A percentile compares a stretch with the other conserved stretches of the same genome.
Evolutionary conservation across 2,113 vertebrate species (phyloP).

Genomic region (Corynorhinus townsendii): DNA sequence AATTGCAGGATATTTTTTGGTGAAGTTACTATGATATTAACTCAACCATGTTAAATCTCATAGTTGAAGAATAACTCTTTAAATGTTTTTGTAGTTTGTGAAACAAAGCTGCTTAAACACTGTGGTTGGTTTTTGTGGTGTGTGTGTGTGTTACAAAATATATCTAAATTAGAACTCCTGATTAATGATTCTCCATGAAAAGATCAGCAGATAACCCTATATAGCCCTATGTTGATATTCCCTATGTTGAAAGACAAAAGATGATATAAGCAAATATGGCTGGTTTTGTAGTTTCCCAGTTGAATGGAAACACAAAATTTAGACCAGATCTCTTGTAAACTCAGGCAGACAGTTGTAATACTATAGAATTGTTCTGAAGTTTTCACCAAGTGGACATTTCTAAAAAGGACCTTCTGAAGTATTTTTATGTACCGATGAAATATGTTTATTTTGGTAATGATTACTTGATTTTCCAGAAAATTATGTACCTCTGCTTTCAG

Average conservation of each 20-base stretch:
- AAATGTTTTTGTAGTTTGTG: background rate
- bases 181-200: background rate
- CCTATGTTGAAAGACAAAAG: background rate
- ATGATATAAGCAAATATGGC: background rate
- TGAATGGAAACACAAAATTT: conserved; percentile 4
- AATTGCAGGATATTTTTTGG: background rate
- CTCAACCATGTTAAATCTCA: background rate
- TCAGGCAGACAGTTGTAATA: background rate
- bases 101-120: background rate
- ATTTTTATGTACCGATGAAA: conserved; percentile 12
- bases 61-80: background rate
- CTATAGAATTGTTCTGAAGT: background rate
- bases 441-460: conserved; percentile 5
- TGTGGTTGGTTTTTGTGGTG: background rate
- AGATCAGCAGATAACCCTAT: background rate
- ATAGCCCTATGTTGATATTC: background rate
- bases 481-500: conserved; percentile 10
- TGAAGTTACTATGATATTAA: background rate
- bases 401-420: conserved; percentile 26
- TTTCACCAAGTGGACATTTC: conserved; percentile 1
- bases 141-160: background rate
- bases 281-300: background rate
- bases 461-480: conserved; percentile 16
- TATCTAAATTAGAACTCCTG: background rate
- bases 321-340: background rate